These are phyloP conservation scores for Gymnocheta viridis DNA, from an alignment of 2,888 invertebrate species.

Conservation along the genomic window DNA sequence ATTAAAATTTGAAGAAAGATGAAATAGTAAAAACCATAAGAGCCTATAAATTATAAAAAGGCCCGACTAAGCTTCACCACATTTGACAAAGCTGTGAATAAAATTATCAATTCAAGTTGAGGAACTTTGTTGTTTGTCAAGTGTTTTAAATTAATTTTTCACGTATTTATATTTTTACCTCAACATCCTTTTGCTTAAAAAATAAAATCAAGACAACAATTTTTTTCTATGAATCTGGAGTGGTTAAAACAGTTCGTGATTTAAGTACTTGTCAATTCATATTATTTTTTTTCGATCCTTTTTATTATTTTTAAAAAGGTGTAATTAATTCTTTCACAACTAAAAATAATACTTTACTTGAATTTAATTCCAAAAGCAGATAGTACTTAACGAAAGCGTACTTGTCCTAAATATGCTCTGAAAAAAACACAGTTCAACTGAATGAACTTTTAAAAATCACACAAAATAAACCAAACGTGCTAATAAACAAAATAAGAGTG, in stretches of 20 bases:
- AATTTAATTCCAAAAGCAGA: slow-evolving; percentile 15
- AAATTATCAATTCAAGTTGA: too few relatives aligned
- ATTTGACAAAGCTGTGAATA: too few relatives aligned
- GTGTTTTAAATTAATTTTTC: too few relatives aligned
- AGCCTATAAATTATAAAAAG: too few relatives aligned
- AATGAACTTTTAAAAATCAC: slow-evolving; percentile 42
- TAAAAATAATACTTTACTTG: background rate
- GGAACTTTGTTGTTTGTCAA: too few relatives aligned
- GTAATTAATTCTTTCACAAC: background rate
- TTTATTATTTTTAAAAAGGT: slow-evolving; percentile 5
- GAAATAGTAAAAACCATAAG: too few relatives aligned
- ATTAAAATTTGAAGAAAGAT: too few relatives aligned
- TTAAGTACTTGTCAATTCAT: background rate
- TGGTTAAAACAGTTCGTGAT: background rate
- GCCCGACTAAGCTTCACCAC: too few relatives aligned
- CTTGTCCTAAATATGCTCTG: background rate
- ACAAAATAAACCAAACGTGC: background rate
- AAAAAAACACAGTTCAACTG: background rate
- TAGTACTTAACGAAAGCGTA: background rate
- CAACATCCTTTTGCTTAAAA: background rate
- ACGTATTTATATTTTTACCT: too few relatives aligned
- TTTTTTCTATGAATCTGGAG: background rate
- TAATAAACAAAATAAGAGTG: slow-evolving; percentile 13
- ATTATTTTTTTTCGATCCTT: background rate
- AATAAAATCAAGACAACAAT: background rate